Conservation (phyloP, 2,888 invertebrate genomes). For the Watsonalla binaria region DNA sequence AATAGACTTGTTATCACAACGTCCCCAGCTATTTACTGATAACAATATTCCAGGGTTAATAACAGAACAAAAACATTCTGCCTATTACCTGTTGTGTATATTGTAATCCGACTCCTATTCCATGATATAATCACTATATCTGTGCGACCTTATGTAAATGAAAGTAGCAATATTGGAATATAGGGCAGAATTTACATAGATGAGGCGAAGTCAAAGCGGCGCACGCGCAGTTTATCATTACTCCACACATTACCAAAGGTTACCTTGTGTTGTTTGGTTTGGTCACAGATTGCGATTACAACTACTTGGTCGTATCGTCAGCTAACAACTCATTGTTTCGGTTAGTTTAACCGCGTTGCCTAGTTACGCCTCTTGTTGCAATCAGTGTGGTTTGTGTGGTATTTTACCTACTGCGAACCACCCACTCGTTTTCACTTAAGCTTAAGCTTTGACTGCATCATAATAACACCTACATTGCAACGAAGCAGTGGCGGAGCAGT, state of each 20-base stretch:
- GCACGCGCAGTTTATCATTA: neutral
- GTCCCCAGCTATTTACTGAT: too few relatives aligned
- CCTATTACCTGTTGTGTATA: too few relatives aligned
- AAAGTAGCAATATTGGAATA: neutral
- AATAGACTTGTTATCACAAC: too few relatives aligned
- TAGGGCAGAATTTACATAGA: neutral
- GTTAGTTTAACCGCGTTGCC: slow-evolving; percentile 56
- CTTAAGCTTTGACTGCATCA: neutral
- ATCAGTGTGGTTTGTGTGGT: slow-evolving; percentile 38
- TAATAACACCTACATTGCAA: slow-evolving; percentile 14
- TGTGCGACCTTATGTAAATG: too few relatives aligned
- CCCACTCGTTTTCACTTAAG: slow-evolving; percentile 4
- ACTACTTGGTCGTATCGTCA: slow-evolving; percentile 30
- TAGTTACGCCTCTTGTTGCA: slow-evolving; percentile 52
- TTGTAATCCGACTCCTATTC: too few relatives aligned
- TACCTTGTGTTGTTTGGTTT: slow-evolving; percentile 52
- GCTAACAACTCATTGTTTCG: slow-evolving; percentile 54
- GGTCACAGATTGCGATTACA: slow-evolving; percentile 42
- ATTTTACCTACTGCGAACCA: slow-evolving; percentile 18
- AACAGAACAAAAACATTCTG: too few relatives aligned
- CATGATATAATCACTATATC: too few relatives aligned
- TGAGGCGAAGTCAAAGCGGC: slow-evolving; percentile 19
- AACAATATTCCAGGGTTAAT: too few relatives aligned
- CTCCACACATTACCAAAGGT: slow-evolving; percentile 5
- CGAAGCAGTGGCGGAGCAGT: slow-evolving; percentile 1